Evolutionary conservation across 37 sponge, comb jelly and placozoan genomes (phyloP).

Genomic region (Diacarnus erythraeanus): DNA sequence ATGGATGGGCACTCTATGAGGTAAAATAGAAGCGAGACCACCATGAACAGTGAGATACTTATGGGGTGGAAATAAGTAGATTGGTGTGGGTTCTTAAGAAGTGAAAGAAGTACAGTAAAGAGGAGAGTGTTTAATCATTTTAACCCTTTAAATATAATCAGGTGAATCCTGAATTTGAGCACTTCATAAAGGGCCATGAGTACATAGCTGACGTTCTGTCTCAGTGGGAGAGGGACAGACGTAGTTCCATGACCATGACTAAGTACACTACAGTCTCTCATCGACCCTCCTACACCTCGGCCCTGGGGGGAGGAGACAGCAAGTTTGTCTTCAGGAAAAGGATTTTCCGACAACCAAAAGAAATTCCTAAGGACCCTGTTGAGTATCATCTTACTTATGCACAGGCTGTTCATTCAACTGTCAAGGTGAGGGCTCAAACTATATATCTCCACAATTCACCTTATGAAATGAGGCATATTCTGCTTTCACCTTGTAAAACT

Average conservation of each 20-base stretch:
- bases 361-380: conserved; percentile 95
- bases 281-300: conserved; percentile 69
- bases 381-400: conserved; percentile 97
- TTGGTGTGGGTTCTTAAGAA: no score
- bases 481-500: background rate
- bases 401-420: conserved; percentile 91
- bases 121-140: no score
- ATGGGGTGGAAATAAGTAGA: no score
- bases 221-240: conserved; percentile 95
- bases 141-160: conserved; percentile 1
- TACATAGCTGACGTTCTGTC: conserved; percentile 94
- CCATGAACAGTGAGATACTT: no score
- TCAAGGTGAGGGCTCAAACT: conserved; percentile 79
- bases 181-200: conserved; percentile 88
- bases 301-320: conserved; percentile 91
- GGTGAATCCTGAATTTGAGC: conserved; percentile 90
- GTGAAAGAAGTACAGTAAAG: no score
- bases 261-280: conserved; percentile 84
- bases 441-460: background rate
- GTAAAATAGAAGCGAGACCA: conserved; percentile 45
- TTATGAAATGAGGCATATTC: no score
- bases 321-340: conserved; percentile 93
- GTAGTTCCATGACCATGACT: conserved; percentile 89
- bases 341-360: conserved; percentile 89
- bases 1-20: conserved; percentile 97